Evolutionary conservation across 1,140 invertebrate genomes (phyloP), one percentile per base, ranked within the genome.

Genomic region (Ptiloglossa arizonensis): DNA sequence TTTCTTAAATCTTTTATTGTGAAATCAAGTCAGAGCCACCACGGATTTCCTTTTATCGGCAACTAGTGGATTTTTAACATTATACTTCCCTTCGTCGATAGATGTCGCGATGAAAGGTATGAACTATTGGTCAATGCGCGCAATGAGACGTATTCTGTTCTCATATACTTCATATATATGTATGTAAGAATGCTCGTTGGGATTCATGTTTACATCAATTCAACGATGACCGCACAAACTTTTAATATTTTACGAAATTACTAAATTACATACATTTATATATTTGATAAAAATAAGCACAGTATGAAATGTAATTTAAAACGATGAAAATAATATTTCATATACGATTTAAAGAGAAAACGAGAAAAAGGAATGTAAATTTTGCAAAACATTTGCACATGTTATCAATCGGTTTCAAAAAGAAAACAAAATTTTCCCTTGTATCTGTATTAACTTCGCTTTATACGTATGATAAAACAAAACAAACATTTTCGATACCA

Each of bases 31-130:
- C 70, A 74, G 71, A 80, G 75, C 59, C 78, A 79, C 80, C 67
- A 87, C 87, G 80, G 78, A 88, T 90, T 90, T 90, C 89, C 89
- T 90, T 89, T 89, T 90, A 89, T 89, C 89, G 89, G 83, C 88
- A 85, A 88, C 79, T 82, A 76, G 85, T 64, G 75, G 60, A 87
- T 83, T 89, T 86, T 80, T 84, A 38, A 68, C 44, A 38, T 74
- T 57, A 59, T 88, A 72, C 59, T 5, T 19, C 11, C 13, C 24
- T 63, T 27, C 57, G 44, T 64, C 76, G 63, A 32, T 29, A 88
- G 88, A 87, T 88, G 87, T 56, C 80, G 82, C 60, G 32, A 19
- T 73, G 35, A 44, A 62, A 46, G 5, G 38, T 44, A 62, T 44
- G 22, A 62, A 63, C 68, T 68, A 77, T 62, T 76, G 54, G 73